phyloP scores from a whole-genome alignment of 1,140 invertebrate species.

The Archivesica marissinica region DNA sequence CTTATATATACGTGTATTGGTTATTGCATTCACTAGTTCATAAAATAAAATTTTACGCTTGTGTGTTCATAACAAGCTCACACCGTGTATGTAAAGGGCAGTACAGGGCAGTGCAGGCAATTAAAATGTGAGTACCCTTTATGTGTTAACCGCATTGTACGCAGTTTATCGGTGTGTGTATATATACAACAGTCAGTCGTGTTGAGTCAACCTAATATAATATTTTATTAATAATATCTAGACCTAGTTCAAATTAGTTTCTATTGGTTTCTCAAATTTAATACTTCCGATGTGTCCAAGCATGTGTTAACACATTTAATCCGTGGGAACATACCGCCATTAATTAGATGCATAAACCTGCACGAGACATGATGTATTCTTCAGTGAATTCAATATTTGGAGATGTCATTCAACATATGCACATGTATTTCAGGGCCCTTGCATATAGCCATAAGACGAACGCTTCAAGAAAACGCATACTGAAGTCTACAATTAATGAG shows the following conservation, averaged over 20 bases:
- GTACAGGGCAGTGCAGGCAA: neutral
- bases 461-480: neutral
- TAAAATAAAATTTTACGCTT: neutral
- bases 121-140: neutral
- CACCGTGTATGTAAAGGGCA: neutral
- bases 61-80: neutral
- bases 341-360: neutral
- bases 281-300: neutral
- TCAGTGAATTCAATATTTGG: neutral
- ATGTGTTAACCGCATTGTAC: neutral
- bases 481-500: neutral
- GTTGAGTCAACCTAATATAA: too few relatives aligned
- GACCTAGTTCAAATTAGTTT: neutral
- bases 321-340: neutral
- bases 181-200: too few relatives aligned
- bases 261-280: neutral
- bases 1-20: neutral
- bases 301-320: neutral
- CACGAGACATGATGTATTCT: neutral
- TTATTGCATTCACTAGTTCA: neutral
- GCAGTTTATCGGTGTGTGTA: too few relatives aligned
- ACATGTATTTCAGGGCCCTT: constrained; percentile 4
- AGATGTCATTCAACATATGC: too few relatives aligned
- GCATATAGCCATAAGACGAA: neutral
- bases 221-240: too few relatives aligned